These are phyloP conservation scores for Diabrotica balteata DNA, from an alignment of 2,888 invertebrate genomes.

Conservation along the genomic window DNA sequence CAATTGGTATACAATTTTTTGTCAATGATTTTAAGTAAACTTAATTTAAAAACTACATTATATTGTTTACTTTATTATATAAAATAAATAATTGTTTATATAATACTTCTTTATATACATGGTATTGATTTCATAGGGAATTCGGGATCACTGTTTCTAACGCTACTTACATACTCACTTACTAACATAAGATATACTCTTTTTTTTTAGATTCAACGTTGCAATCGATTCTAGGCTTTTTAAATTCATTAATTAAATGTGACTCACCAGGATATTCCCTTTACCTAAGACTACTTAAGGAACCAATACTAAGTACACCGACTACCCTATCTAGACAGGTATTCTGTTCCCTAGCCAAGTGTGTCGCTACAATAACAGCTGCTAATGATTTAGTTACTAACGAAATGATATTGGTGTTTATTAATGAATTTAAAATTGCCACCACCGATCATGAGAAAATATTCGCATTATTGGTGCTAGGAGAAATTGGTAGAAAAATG, in stretches of 20 bases:
- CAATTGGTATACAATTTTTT: too few relatives aligned
- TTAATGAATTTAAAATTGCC: conserved; percentile 75
- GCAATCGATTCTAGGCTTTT: conserved; percentile 88
- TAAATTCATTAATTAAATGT: conserved; percentile 88
- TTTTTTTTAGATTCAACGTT: conserved; percentile 79
- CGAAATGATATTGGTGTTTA: conserved; percentile 70
- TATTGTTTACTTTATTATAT: too few relatives aligned
- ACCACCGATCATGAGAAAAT: conserved; percentile 83
- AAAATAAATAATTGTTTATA: too few relatives aligned
- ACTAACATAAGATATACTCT: not conserved
- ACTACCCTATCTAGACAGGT: conserved; percentile 71
- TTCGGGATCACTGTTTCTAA: too few relatives aligned
- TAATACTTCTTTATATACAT: too few relatives aligned
- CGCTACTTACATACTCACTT: too few relatives aligned
- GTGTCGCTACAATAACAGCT: conserved; percentile 91
- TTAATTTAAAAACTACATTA: too few relatives aligned
- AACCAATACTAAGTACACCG: conserved; percentile 60
- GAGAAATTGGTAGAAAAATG: conserved; percentile 96
- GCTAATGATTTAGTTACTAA: conserved; percentile 74
- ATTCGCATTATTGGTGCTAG: conserved; percentile 92
- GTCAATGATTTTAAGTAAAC: too few relatives aligned
- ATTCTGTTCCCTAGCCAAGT: conserved; percentile 95
- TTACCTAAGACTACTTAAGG: conserved; percentile 76
- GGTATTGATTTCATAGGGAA: too few relatives aligned
- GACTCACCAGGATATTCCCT: conserved; percentile 80